A percentile compares a stretch with the other conserved stretches of the same genome.
phyloP scores from a whole-genome alignment of 1,140 invertebrate genomes.

The Araneus ventricosus region DNA sequence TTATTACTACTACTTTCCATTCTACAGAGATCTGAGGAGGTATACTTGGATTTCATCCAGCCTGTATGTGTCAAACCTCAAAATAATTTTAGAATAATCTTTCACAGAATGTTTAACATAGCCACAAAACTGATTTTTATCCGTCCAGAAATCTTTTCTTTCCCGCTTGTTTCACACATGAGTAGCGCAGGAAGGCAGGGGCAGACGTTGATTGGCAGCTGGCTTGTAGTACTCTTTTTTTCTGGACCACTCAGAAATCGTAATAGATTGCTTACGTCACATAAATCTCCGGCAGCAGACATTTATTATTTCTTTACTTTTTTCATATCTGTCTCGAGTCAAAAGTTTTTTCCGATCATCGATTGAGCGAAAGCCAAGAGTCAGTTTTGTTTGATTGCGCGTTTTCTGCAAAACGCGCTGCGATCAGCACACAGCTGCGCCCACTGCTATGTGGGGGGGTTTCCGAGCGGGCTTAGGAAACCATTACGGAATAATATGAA shows the following conservation, averaged over 20 bases:
- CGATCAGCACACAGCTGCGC: slow-evolving; percentile 4
- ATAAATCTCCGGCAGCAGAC: slow-evolving; percentile 44
- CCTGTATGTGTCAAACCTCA: not conserved
- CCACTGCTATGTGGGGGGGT: not conserved
- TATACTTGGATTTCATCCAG: too few species aligned
- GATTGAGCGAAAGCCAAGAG: slow-evolving; percentile 29
- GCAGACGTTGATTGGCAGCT: slow-evolving; percentile 44
- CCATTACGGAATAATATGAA: not conserved
- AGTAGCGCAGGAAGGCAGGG: not conserved
- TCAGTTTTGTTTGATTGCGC: slow-evolving; percentile 51
- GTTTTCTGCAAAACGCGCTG: not conserved
- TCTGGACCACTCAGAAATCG: slow-evolving; percentile 25
- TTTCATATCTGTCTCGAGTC: slow-evolving; percentile 35
- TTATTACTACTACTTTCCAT: too few species aligned
- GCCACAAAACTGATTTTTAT: not conserved
- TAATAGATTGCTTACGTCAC: slow-evolving; percentile 67
- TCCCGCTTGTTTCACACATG: not conserved
- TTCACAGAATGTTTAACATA: not conserved
- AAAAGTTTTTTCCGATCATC: slow-evolving; percentile 11
- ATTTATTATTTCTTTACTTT: slow-evolving; percentile 24
- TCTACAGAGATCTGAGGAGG: too few species aligned
- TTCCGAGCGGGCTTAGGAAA: not conserved
- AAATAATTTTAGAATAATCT: not conserved
- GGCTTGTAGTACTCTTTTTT: not conserved
- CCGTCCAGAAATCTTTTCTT: not conserved